A percentile compares a stretch with the other conserved stretches of the same genome.
Conservation (phyloP, 2,888 invertebrate species). For the Orthosia gothica region DNA sequence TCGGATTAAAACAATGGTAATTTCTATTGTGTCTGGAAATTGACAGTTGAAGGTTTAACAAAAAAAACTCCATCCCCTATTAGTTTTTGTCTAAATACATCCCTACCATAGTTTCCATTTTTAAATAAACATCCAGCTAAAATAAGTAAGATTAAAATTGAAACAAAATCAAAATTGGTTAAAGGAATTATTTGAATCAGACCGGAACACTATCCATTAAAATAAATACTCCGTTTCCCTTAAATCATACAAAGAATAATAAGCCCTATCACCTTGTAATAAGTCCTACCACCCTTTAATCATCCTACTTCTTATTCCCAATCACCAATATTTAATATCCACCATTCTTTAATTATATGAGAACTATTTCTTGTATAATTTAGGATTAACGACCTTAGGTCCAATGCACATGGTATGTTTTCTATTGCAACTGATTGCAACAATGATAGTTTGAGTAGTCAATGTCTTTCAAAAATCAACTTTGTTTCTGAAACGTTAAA, state of each 20-base stretch:
- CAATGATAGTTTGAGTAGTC: background rate
- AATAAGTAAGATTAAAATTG: conserved; percentile 46
- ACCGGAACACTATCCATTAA: background rate
- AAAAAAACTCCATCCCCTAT: background rate
- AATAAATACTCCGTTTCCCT: background rate
- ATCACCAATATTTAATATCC: background rate
- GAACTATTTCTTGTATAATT: background rate
- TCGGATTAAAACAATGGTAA: too few relatives aligned
- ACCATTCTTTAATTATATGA: background rate
- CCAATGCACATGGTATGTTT: background rate
- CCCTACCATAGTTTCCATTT: background rate
- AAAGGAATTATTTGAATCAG: background rate
- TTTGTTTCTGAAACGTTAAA: background rate
- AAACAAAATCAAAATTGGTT: conserved; percentile 4
- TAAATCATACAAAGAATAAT: background rate
- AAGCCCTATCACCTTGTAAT: too few relatives aligned
- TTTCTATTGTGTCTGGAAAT: too few relatives aligned
- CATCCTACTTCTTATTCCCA: background rate
- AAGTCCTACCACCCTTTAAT: background rate
- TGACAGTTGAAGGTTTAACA: too few relatives aligned
- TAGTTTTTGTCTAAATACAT: background rate
- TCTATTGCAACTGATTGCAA: background rate
- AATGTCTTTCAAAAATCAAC: background rate
- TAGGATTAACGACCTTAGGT: background rate
- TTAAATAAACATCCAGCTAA: conserved; percentile 22